Percentiles rank a stretch among this genome's conserved stretches.
phyloP scores from a whole-genome alignment of 2,113 vertebrate species.

The Steatornis caripensis region DNA sequence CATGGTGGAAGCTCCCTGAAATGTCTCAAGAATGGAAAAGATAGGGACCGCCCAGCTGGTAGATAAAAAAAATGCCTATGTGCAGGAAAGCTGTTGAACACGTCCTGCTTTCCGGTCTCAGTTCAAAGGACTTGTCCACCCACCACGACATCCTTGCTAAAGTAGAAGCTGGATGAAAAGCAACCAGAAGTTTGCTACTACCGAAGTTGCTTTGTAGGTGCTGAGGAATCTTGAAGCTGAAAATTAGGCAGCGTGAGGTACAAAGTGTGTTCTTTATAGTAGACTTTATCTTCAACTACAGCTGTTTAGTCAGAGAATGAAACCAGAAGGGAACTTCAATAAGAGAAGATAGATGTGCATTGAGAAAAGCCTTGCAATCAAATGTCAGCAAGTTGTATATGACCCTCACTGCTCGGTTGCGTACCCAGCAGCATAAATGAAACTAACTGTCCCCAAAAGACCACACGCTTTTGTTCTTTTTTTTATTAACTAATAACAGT shows the following conservation, averaged over 20 bases:
- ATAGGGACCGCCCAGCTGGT: neutral
- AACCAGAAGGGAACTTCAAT: neutral
- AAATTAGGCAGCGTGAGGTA: neutral
- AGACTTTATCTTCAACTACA: neutral
- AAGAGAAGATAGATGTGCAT: neutral
- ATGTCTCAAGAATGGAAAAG: neutral
- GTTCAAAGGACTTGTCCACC: neutral
- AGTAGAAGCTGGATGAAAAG: neutral
- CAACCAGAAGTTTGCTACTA: neutral
- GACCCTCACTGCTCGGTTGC: neutral
- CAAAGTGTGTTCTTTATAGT: neutral
- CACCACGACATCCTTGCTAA: neutral
- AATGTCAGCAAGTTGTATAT: neutral
- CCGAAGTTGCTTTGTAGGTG: neutral
- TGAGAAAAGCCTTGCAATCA: neutral
- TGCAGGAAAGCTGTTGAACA: neutral
- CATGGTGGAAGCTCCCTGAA: neutral
- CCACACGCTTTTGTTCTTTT: neutral
- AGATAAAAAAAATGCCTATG: neutral
- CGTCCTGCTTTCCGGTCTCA: neutral
- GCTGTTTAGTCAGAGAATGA: neutral
- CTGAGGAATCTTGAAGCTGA: neutral
- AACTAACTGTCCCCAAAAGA: neutral
- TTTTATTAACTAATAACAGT: neutral
- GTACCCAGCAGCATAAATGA: neutral